Evolutionary conservation across 2,888 invertebrate species (phyloP).

Genomic region (Embidobia sp.): DNA sequence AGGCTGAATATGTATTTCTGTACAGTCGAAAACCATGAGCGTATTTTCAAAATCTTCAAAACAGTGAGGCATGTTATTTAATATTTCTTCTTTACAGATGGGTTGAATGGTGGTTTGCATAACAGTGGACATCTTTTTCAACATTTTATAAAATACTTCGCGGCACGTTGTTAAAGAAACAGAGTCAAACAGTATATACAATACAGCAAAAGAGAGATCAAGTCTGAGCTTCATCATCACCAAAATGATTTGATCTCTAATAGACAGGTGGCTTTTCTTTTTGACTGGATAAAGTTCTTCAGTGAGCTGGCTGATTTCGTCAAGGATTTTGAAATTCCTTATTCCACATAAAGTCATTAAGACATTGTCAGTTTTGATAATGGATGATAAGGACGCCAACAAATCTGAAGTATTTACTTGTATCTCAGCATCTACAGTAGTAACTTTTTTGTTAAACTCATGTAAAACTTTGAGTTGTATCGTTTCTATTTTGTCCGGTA

Average conservation of each 20-base stretch:
- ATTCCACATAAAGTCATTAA: constrained; percentile 6
- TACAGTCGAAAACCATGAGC: constrained; percentile 63
- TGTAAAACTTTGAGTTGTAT: no score
- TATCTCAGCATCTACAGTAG: not conserved
- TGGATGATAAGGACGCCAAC: not conserved
- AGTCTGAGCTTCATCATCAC: constrained; percentile 7
- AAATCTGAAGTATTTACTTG: constrained; percentile 3
- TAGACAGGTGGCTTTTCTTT: not conserved
- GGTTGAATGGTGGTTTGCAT: not conserved
- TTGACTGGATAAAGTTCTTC: constrained; percentile 8
- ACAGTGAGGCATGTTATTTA: constrained; percentile 64
- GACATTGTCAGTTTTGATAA: not conserved
- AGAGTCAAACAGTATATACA: not conserved
- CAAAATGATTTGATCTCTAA: constrained; percentile 1
- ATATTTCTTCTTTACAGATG: constrained; percentile 23
- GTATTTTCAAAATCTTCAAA: constrained; percentile 68
- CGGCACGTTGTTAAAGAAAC: not conserved
- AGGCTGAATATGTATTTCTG: constrained; percentile 54
- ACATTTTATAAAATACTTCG: not conserved
- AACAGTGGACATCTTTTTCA: not conserved
- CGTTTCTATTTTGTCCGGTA: no score
- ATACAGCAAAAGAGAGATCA: not conserved
- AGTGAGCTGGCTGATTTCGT: not conserved
- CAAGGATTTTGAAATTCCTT: not conserved
- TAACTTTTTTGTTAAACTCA: no score